A percentile compares a stretch with the other conserved stretches of the same genome.
Evolutionary conservation across 2,797 vertebrate genomes (phyloP).

Genomic region (Gymnothorax reevesii): DNA sequence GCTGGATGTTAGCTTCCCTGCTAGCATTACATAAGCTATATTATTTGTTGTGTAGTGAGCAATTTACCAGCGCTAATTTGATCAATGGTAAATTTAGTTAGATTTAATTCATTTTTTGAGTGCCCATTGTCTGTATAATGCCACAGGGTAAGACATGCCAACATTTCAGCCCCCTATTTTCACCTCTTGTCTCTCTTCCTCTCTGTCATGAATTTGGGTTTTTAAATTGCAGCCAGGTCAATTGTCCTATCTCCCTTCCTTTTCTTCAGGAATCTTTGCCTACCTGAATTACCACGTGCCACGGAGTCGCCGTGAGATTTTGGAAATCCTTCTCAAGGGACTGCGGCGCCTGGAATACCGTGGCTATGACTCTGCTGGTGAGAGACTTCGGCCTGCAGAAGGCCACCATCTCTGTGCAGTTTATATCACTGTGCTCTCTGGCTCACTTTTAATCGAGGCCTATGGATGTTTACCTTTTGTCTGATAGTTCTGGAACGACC

Average conservation of each 20-base stretch:
- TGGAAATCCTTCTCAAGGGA: slow-evolving; percentile 95
- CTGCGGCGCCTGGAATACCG: slow-evolving; percentile 93
- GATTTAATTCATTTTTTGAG: no score
- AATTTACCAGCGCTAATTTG: no score
- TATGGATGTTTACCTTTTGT: not conserved
- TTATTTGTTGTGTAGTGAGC: no score
- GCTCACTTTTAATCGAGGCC: not conserved
- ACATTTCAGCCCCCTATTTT: no score
- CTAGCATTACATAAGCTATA: no score
- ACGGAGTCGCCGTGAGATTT: slow-evolving; percentile 90
- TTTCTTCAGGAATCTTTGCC: slow-evolving; percentile 89
- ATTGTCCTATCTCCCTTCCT: not conserved
- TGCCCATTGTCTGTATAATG: no score
- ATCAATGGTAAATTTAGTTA: no score
- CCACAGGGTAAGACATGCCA: no score
- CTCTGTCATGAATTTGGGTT: not conserved
- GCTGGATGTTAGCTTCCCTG: no score
- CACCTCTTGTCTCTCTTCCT: not conserved
- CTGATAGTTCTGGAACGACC: not conserved
- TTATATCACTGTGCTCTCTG: not conserved
- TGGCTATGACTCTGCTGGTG: slow-evolving; percentile 96
- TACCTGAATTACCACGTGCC: slow-evolving; percentile 99
- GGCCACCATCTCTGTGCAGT: not conserved
- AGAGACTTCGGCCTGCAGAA: slow-evolving; percentile 34
- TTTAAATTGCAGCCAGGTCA: not conserved